Conservation (phyloP, 2,113 vertebrate species). For the Thalassarche chlororhynchos region DNA sequence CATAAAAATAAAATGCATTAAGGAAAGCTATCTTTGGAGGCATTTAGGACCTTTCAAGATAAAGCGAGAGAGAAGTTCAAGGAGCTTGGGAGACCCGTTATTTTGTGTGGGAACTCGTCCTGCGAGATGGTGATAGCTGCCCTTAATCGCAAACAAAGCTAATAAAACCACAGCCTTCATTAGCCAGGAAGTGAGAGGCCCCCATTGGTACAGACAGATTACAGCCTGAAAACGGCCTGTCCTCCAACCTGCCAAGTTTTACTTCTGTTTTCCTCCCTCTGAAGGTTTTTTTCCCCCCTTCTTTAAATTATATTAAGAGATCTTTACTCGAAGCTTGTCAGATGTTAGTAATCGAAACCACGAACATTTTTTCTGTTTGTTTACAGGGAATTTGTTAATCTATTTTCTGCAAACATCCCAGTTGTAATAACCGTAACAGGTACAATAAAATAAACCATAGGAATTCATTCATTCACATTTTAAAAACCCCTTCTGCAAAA, state of each 20-base stretch:
- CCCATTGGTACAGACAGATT: constrained; percentile 73
- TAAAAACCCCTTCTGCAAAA: not conserved
- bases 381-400: not conserved
- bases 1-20: constrained; percentile 29
- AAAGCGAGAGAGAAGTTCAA: constrained; percentile 51
- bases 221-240: constrained; percentile 72
- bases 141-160: constrained; percentile 75
- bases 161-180: constrained; percentile 79
- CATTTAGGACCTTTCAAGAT: constrained; percentile 52
- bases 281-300: not conserved
- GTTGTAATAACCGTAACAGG: not conserved
- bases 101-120: constrained; percentile 82
- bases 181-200: constrained; percentile 77
- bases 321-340: not conserved
- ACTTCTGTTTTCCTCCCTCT: constrained; percentile 71
- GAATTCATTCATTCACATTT: not conserved
- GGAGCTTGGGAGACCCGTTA: constrained; percentile 60
- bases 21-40: constrained; percentile 64
- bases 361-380: not conserved
- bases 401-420: not conserved
- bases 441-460: not conserved
- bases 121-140: constrained; percentile 83
- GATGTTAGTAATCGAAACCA: not conserved
- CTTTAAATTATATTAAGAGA: constrained; percentile 14
- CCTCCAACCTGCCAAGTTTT: constrained; percentile 71